Percentiles rank a stretch among this genome's conserved stretches.
These are phyloP conservation scores for Capromys pilorides DNA, from an alignment of 2,797 vertebrate species.

Conservation along the genomic window DNA sequence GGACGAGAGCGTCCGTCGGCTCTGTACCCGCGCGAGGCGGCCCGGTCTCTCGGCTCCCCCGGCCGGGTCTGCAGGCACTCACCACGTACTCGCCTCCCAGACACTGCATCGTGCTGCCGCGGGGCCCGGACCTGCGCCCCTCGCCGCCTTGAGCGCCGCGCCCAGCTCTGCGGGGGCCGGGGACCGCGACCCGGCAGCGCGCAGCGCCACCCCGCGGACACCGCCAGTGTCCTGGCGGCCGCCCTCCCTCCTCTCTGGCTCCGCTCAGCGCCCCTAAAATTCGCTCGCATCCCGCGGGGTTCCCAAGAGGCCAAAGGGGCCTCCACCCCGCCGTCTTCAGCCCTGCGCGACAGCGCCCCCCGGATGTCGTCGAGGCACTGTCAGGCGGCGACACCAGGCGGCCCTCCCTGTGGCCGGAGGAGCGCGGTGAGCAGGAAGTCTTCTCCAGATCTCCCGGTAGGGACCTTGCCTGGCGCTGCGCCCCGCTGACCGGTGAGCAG, in stretches of 20 bases:
- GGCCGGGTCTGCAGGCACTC: neutral
- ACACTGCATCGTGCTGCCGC: conserved; percentile 59
- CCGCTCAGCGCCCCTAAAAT: rapidly evolving
- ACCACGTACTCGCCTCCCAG: conserved; percentile 68
- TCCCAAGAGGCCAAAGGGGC: neutral
- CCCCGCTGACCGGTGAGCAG: neutral
- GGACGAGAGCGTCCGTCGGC: neutral
- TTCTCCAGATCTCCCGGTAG: neutral
- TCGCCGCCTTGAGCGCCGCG: neutral
- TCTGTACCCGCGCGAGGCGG: neutral
- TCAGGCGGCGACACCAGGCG: neutral
- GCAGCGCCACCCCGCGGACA: conserved; percentile 60
- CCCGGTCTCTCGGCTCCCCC: too few species aligned
- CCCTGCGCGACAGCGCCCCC: neutral
- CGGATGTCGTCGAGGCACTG: rapidly evolving
- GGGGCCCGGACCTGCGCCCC: neutral
- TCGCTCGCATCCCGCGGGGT: rapidly evolving
- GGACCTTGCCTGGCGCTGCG: neutral
- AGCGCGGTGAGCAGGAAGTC: neutral
- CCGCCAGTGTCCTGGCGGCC: neutral
- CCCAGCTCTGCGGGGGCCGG: neutral
- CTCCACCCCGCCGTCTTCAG: too few species aligned
- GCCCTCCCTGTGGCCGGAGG: too few species aligned
- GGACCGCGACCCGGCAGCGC: neutral
- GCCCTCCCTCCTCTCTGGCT: neutral